Percentiles rank a stretch among this genome's conserved stretches.
Conservation (phyloP, 2,888 invertebrate genomes). For the Heteromyza rotundicornis region DNA sequence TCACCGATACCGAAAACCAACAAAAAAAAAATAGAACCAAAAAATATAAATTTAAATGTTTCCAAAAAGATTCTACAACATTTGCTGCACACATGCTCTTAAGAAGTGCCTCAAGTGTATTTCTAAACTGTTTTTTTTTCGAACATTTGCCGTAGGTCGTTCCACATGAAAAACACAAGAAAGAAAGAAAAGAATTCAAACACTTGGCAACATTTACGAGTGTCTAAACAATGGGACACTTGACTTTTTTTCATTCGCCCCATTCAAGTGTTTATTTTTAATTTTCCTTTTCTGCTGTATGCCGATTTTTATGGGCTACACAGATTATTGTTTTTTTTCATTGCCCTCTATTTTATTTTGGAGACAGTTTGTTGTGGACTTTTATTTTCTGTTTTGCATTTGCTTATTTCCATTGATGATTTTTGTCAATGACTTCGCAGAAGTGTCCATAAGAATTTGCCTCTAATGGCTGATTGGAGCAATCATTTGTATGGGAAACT, state of each 20-base stretch:
- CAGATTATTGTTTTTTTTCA: neutral
- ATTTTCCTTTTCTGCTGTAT: slow-evolving; percentile 12
- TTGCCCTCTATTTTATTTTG: neutral
- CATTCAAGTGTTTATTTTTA: slow-evolving; percentile 24
- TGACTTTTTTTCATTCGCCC: slow-evolving; percentile 16
- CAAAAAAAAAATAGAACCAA: slow-evolving; percentile 21
- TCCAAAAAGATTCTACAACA: slow-evolving; percentile 30
- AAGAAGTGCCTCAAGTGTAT: neutral
- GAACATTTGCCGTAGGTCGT: neutral
- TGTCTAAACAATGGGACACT: slow-evolving; percentile 36
- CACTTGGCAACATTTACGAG: slow-evolving; percentile 30
- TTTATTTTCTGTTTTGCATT: neutral
- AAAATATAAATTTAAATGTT: neutral
- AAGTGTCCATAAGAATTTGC: neutral
- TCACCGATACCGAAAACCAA: no score
- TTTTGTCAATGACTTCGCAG: slow-evolving; percentile 1
- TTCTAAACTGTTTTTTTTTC: neutral
- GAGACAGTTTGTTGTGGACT: neutral
- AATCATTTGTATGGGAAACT: no score
- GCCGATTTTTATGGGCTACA: neutral
- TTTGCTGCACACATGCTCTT: slow-evolving; percentile 47
- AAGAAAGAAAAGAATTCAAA: neutral
- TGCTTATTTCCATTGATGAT: neutral
- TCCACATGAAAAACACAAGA: neutral
- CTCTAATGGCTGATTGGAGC: neutral